Evolutionary conservation across 2,888 invertebrate species (phyloP), one percentile per base, ranked within the genome.

Genomic region (Teleiodes luculella): DNA sequence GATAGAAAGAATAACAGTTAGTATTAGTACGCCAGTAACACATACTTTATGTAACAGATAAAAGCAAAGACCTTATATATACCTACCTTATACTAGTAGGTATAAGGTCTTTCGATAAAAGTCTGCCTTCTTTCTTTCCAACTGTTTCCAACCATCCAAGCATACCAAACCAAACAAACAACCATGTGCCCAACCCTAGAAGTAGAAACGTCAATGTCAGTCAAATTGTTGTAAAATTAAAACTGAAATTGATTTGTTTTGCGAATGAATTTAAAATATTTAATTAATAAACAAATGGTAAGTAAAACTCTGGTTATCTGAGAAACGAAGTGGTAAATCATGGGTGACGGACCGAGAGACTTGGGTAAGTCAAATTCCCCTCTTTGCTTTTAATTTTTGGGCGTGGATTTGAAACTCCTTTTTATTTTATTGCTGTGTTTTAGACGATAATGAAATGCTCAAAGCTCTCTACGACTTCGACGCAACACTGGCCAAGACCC

Each of bases 391-490:
- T 51, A 16, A 16, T 43, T 45, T 39, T 53, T 51, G 57, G 62
- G 61, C 62, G 69, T 70, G 67, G 63, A 62, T 57, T 56, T 52
- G 48, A 39, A 41, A 59, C 45, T 52, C 28, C 36, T 59, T 47
- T 14, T 20, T 7, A n/a, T 41, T 46, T 37, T 13, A 7, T 11
- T 47, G 13, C 20, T 61, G 1, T 33, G 5, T 86, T 86, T 56
- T 78, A 94, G 95, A 93, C 71, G 92, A 92, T 74, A 91, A 92
- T 82, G 95, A 96, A 81, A 95, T 96, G 95, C 91, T 96, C 35
- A 94, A 94, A 80, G 95, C 95, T 52, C 85, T 95, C 53, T 96
- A 96, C 70, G 95, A 96, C 74, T 96, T 96, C 71, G 94, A 95
- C 78, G 95, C 95, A 53, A 95, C 95, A 46, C 93, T 95, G 71